phyloP scores from a whole-genome alignment of 1,140 invertebrate genomes.

The Berghia stephanieae region DNA sequence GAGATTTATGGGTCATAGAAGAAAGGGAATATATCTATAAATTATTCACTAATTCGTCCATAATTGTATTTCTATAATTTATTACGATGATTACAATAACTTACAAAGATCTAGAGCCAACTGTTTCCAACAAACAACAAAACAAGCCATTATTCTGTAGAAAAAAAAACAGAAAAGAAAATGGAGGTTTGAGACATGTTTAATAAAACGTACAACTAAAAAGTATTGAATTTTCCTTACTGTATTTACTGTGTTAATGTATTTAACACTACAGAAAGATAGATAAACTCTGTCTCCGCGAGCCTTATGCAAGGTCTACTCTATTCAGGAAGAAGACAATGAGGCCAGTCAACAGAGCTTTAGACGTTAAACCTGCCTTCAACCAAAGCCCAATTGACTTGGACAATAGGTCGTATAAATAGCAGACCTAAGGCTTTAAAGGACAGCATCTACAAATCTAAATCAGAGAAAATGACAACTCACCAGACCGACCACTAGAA shows the following conservation, averaged over 20 bases:
- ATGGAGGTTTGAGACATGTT: no score
- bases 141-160: conserved; percentile 56
- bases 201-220: no score
- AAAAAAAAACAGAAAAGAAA: conserved; percentile 8
- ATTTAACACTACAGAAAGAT: no score
- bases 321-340: no score
- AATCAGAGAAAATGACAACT: conserved; percentile 37
- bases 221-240: no score
- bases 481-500: conserved; percentile 63
- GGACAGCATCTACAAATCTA: no score
- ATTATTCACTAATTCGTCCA: neutral
- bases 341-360: no score
- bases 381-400: neutral
- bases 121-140: conserved; percentile 54
- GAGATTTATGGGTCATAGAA: neutral
- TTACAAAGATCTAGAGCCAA: conserved; percentile 52
- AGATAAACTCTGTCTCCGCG: no score
- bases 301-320: no score
- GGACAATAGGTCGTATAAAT: neutral
- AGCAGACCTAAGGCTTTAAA: no score
- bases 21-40: neutral
- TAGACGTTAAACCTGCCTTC: no score
- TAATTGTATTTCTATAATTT: neutral
- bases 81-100: neutral
- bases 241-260: no score